Evolutionary conservation across 2,797 vertebrate genomes (phyloP).

Genomic region (Parambassis ranga): DNA sequence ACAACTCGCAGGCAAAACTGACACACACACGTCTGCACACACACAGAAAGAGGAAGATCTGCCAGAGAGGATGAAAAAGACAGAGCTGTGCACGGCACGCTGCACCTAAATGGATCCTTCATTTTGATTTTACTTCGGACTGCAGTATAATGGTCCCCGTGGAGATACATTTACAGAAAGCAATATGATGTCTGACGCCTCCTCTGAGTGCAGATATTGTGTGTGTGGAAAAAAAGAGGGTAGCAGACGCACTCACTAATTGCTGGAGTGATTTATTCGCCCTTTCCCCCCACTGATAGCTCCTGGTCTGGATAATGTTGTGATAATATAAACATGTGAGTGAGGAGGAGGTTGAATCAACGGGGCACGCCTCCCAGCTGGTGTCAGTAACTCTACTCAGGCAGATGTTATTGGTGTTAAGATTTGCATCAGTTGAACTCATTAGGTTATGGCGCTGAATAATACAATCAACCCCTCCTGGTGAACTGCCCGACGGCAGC

Average conservation of each 20-base stretch:
- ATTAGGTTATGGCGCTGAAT: conserved; percentile 44
- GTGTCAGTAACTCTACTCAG: conserved; percentile 30
- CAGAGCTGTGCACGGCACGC: conserved; percentile 20
- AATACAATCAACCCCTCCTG: conserved; percentile 33
- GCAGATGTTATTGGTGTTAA: conserved; percentile 24
- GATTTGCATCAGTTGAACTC: conserved; percentile 51
- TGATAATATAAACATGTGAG: conserved; percentile 13
- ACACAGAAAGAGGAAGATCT: not conserved
- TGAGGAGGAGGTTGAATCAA: conserved; percentile 11
- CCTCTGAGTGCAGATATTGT: not conserved
- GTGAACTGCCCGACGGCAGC: conserved; percentile 13
- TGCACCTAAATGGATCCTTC: conserved; percentile 49
- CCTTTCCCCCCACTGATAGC: conserved; percentile 16
- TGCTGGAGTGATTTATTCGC: conserved; percentile 36
- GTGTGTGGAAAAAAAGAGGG: not conserved
- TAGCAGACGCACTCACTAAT: conserved; percentile 24
- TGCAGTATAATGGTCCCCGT: conserved; percentile 28
- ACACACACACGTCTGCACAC: not conserved
- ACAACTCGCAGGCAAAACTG: conserved; percentile 23
- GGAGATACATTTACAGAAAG: conserved; percentile 27
- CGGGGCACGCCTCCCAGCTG: conserved; percentile 3
- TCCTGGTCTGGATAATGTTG: not conserved
- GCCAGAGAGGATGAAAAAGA: conserved; percentile 17
- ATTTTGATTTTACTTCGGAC: conserved; percentile 56
- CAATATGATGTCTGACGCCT: conserved; percentile 8